These are phyloP conservation scores for Mythimna impura DNA, from an alignment of 2,888 invertebrate species.

Conservation along the genomic window DNA sequence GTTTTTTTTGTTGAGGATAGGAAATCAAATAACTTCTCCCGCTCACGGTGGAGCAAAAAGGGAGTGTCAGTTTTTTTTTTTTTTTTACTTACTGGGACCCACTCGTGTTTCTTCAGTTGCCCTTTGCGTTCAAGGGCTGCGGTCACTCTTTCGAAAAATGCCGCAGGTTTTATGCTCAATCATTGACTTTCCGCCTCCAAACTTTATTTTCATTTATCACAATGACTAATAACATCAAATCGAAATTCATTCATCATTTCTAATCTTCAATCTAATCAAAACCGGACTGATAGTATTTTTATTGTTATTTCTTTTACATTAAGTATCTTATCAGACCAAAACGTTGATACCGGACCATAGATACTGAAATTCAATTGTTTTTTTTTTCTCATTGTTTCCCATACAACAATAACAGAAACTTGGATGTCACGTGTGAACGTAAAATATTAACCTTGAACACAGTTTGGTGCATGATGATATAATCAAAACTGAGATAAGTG, in stretches of 20 bases:
- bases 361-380: slow-evolving; percentile 11
- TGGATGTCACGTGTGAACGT: not conserved
- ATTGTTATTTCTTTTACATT: slow-evolving; percentile 22
- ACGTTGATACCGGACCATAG: slow-evolving; percentile 9
- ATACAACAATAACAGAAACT: not conserved
- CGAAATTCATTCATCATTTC: slow-evolving; percentile 20
- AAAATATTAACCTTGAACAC: slow-evolving; percentile 20
- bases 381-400: slow-evolving; percentile 16
- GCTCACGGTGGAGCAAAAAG: no score
- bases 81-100: no score
- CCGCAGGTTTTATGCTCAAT: not conserved
- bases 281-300: not conserved
- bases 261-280: slow-evolving; percentile 24
- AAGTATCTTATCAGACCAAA: slow-evolving; percentile 37
- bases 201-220: not conserved
- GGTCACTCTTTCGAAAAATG: not conserved
- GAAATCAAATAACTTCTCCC: no score
- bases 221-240: not conserved
- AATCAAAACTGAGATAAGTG: slow-evolving; percentile 32
- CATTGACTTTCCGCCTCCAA: not conserved
- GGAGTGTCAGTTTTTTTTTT: no score
- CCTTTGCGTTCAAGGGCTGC: no score
- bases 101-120: no score
- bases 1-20: not conserved
- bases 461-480: slow-evolving; percentile 13